Evolutionary conservation across 2,113 vertebrate genomes (phyloP).

Genomic region (Herpetotheres cachinnans): DNA sequence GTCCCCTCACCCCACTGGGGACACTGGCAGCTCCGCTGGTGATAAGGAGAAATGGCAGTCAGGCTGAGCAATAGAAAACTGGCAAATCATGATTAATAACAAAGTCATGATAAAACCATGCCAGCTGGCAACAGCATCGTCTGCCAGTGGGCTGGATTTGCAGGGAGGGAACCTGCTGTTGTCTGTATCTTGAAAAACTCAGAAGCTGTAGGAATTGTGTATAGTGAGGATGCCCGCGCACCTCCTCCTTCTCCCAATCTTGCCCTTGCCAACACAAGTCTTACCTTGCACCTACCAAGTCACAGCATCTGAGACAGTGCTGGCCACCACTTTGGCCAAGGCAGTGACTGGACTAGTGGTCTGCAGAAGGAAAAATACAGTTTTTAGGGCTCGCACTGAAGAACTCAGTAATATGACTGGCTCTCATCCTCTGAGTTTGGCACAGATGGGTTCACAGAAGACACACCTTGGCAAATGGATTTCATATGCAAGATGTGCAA

Average conservation of each 20-base stretch:
- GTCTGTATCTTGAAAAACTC: not conserved
- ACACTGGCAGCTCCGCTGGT: not conserved
- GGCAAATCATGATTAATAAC: conserved; percentile 12
- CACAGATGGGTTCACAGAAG: not conserved
- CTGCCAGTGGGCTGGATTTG: not conserved
- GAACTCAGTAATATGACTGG: not conserved
- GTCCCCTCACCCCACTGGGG: not conserved
- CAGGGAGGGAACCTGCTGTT: not conserved
- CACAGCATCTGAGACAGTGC: not conserved
- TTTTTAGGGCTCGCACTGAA: not conserved
- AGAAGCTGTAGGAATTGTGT: not conserved
- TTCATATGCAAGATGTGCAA: not conserved
- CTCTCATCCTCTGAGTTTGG: not conserved
- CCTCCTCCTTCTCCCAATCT: not conserved
- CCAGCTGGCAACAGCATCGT: conserved; percentile 2
- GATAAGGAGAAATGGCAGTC: not conserved
- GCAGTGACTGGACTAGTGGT: not conserved
- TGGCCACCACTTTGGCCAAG: not conserved
- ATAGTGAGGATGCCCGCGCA: not conserved
- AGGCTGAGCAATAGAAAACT: not conserved
- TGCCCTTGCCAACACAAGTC: not conserved
- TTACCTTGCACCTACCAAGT: not conserved
- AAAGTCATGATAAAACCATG: not conserved
- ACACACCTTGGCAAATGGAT: not conserved
- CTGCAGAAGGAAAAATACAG: not conserved